phyloP scores from a whole-genome alignment of 2,888 invertebrate genomes.

The Cerceris ruficornis region DNA sequence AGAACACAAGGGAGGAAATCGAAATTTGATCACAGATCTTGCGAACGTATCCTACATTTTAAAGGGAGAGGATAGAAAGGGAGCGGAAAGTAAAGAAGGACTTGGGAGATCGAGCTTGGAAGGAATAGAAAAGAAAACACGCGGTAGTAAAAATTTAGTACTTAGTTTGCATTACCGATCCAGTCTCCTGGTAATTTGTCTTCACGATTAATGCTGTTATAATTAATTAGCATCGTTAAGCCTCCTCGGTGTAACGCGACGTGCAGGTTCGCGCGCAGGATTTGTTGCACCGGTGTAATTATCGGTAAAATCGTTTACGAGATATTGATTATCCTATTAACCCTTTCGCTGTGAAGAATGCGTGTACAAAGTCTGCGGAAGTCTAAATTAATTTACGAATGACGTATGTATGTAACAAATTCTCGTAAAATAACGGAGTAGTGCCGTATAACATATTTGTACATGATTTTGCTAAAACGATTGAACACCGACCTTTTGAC shows the following conservation, averaged over 20 bases:
- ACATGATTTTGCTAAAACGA: too few species aligned
- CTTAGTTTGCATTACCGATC: not conserved
- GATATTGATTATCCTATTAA: slow-evolving; percentile 19
- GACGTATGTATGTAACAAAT: too few species aligned
- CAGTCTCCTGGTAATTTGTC: not conserved
- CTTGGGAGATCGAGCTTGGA: slow-evolving; percentile 50
- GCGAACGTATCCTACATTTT: slow-evolving; percentile 62
- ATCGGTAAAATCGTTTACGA: slow-evolving; percentile 4
- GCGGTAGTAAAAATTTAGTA: not conserved
- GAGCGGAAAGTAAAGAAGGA: slow-evolving; percentile 27
- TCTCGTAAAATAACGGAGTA: too few species aligned
- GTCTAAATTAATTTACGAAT: too few species aligned
- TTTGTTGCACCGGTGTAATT: slow-evolving; percentile 1
- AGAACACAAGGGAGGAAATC: slow-evolving; percentile 53
- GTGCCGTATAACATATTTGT: too few species aligned
- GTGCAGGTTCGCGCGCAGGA: not conserved
- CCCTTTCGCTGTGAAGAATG: not conserved
- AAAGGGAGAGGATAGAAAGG: slow-evolving; percentile 32
- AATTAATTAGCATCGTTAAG: slow-evolving; percentile 16
- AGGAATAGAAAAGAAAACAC: slow-evolving; percentile 31
- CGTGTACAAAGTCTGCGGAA: too few species aligned
- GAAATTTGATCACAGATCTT: slow-evolving; percentile 75
- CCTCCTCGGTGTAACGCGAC: not conserved
- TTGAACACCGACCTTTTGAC: too few species aligned
- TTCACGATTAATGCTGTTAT: not conserved